Base-by-base conservation (phyloP, 2,113 vertebrate species). In the Osmerus eperlanus region DNA sequence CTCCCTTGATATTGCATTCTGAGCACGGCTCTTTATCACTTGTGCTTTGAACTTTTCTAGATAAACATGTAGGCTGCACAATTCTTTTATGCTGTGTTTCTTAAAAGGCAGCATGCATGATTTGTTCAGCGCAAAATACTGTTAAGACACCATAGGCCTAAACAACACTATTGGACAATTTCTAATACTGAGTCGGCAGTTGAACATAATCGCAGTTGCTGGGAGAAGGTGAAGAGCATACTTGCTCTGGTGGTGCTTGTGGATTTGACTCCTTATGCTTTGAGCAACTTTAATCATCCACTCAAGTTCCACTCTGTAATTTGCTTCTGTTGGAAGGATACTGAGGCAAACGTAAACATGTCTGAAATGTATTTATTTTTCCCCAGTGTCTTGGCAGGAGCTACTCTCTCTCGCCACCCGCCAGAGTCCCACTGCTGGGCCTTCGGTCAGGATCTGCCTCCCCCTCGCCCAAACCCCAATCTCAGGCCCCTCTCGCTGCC, bases 341-440 rank as follows among this genome's bases (percentile, higher is more conserved):
- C 58, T 72, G 32, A 80, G 70, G 70, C 78, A 79, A 79, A 84
- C 80, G 82, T 76, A 74, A 84, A 79, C 77, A 85, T 79, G 58
- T 80, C 77, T 91, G 79, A 56, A 75, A 47, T 47, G 41, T 11
- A 47, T 47, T 80, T 63, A 75, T 81, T 83, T 76, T 85, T 86
- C 81, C 62, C 55, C 81, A 93, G 92, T 86, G 78, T 19, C 47
- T 81, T 79, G 84, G 87, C 78, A 84, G 90, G 73, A 89, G 91
- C 76, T 92, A 86, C 60, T 93, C 94, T 15, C 84, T 95, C 68
- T 94, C 94, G 4, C 91, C 95, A 69, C 92, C 93, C 56, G 91
- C 23, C 25, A 89, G 91, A 87, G 76, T 6, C 63, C 88, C 89
- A 77, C 74, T 71, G 67, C 65, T 41, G 52, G 84, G 81, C 77